A percentile compares a stretch with the other conserved stretches of the same genome.
These are phyloP conservation scores for Orcinus orca DNA, from an alignment of 2,113 vertebrate genomes.

Conservation along the genomic window DNA sequence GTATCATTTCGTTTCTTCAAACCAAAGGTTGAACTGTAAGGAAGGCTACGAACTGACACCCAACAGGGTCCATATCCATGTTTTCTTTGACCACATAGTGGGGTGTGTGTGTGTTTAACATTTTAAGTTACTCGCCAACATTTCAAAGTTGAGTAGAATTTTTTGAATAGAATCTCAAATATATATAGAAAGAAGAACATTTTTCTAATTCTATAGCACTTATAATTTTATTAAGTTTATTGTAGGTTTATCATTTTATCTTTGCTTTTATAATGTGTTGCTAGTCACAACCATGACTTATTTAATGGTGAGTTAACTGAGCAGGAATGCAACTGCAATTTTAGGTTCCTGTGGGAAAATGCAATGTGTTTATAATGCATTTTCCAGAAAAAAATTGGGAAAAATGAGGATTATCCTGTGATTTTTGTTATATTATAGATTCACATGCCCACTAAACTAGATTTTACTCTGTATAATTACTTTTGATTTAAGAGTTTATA, in stretches of 20 bases:
- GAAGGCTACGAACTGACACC: neutral
- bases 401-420: neutral
- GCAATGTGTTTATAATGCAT: conserved; percentile 43
- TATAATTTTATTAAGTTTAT: neutral
- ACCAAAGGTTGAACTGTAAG: neutral
- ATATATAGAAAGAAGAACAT: neutral
- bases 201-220: neutral
- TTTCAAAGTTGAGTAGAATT: neutral
- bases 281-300: conserved; percentile 4
- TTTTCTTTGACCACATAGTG: neutral
- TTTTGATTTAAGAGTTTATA: conserved; percentile 42
- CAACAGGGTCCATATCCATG: no score
- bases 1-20: neutral
- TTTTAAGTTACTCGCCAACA: neutral
- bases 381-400: conserved; percentile 44
- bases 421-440: conserved; percentile 41
- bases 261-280: neutral
- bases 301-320: neutral
- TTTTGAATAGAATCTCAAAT: neutral
- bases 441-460: neutral
- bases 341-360: conserved; percentile 50
- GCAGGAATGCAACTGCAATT: neutral
- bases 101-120: neutral
- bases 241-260: neutral
- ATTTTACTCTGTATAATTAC: conserved; percentile 27